These are phyloP conservation scores for Condylostylus longicornis DNA, from an alignment of 1,140 invertebrate genomes.

Conservation along the genomic window DNA sequence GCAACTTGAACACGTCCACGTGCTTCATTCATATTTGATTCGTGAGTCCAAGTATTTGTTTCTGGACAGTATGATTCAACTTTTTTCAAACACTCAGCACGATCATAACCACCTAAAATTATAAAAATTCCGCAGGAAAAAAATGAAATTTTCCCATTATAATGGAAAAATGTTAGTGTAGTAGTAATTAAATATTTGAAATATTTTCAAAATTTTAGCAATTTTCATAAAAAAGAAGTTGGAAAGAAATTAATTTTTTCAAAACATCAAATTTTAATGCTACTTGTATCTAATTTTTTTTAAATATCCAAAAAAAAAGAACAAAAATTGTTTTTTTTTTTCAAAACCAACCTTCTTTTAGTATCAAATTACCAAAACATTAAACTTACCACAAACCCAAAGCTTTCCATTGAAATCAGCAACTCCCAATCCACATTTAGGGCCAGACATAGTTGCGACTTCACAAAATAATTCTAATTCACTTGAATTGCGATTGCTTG, in stretches of 20 bases:
- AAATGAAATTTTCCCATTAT: constrained; percentile 1
- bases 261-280: no score
- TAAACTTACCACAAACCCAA: constrained; percentile 59
- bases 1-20: constrained; percentile 62
- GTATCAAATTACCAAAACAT: no score
- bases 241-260: no score
- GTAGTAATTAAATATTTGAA: not conserved
- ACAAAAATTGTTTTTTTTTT: no score
- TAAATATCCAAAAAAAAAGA: not conserved
- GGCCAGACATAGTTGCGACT: constrained; percentile 46
- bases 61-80: constrained; percentile 59
- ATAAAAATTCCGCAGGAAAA: constrained; percentile 2
- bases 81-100: constrained; percentile 61
- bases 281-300: not conserved
- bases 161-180: not conserved
- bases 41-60: constrained; percentile 48
- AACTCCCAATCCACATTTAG: constrained; percentile 57
- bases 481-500: no score
- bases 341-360: no score
- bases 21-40: constrained; percentile 52
- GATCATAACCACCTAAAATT: constrained; percentile 58
- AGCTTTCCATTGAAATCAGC: constrained; percentile 50
- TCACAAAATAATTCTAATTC: constrained; percentile 43
- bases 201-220: no score
- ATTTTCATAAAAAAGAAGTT: no score